A percentile compares a stretch with the other conserved stretches of the same genome.
These are phyloP conservation scores for Campoletis raptor DNA, from an alignment of 2,888 invertebrate species.

Conservation along the genomic window DNA sequence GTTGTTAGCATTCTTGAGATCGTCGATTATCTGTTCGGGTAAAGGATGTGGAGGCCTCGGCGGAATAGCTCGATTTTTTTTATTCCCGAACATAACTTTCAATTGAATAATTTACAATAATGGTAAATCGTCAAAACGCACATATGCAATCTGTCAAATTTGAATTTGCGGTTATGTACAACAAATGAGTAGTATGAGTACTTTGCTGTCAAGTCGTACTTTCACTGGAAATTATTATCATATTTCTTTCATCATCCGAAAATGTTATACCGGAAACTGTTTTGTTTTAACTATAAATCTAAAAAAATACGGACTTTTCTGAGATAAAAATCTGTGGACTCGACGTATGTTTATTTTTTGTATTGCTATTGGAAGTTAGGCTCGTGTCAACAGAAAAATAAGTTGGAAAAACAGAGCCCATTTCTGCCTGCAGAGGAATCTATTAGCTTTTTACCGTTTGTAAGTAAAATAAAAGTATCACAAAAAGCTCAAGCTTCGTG, in stretches of 20 bases:
- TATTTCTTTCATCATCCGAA: neutral
- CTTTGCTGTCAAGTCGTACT: neutral
- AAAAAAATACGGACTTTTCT: neutral
- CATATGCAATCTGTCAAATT: slow-evolving; percentile 6
- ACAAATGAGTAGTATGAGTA: neutral
- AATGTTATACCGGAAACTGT: neutral
- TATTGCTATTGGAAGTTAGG: neutral
- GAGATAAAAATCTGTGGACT: neutral
- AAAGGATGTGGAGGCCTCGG: slow-evolving; percentile 79
- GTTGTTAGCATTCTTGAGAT: slow-evolving; percentile 76
- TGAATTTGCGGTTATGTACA: slow-evolving; percentile 6
- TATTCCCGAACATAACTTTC: slow-evolving; percentile 78
- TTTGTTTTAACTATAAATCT: neutral
- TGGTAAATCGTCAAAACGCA: neutral
- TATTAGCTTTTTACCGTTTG: neutral
- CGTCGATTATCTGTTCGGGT: slow-evolving; percentile 80
- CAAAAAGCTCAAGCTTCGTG: neutral
- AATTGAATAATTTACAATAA: neutral
- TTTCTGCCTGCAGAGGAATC: neutral
- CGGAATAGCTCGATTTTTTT: slow-evolving; percentile 78
- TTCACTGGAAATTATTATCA: neutral
- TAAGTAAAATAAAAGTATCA: neutral
- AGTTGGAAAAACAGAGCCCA: neutral
- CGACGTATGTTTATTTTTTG: neutral
- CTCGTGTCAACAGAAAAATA: neutral